phyloP scores from a whole-genome alignment of 2,888 invertebrate genomes.

The Cetonia aurata region DNA sequence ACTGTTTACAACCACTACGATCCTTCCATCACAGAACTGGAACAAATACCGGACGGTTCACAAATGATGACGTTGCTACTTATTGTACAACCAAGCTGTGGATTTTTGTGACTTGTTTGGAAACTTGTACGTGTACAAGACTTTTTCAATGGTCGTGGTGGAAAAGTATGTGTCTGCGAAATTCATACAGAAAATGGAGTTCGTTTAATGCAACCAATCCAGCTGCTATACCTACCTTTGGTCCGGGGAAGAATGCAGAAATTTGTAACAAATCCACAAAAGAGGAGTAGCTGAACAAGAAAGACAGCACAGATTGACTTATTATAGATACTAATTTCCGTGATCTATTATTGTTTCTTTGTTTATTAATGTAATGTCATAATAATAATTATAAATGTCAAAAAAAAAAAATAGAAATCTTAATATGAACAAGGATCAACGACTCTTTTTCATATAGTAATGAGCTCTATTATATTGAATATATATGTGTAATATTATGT shows the following conservation, averaged over 20 bases:
- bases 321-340: too few relatives aligned
- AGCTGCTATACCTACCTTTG: conserved; percentile 2
- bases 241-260: conserved; percentile 1
- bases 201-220: not conserved
- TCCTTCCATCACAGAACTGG: not conserved
- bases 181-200: not conserved
- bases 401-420: too few relatives aligned
- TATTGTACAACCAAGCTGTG: not conserved
- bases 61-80: not conserved
- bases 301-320: too few relatives aligned
- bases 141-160: not conserved
- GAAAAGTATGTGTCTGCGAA: not conserved
- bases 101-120: not conserved
- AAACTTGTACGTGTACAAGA: not conserved
- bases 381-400: too few relatives aligned
- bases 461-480: too few relatives aligned
- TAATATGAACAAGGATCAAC: too few relatives aligned
- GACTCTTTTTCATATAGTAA: too few relatives aligned
- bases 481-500: too few relatives aligned
- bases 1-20: conserved; percentile 6
- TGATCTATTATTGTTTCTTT: too few relatives aligned
- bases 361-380: too few relatives aligned
- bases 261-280: too few relatives aligned
- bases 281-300: too few relatives aligned
- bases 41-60: not conserved